These are phyloP conservation scores for Leucopsar rothschildi DNA, from an alignment of 2,113 vertebrate genomes.

Conservation along the genomic window DNA sequence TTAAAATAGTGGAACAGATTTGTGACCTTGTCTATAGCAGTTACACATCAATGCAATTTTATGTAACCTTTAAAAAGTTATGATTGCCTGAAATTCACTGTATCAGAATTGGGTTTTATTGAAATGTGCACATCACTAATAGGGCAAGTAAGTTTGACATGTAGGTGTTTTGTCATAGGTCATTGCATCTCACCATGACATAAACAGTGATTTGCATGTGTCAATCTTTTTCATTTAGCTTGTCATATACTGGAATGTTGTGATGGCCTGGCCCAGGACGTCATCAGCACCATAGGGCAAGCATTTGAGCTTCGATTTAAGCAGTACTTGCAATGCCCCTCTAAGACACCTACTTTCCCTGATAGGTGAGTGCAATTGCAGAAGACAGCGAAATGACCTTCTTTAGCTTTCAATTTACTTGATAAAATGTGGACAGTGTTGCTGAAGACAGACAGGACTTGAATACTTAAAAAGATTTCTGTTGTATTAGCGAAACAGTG, in stretches of 20 bases:
- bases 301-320: conserved; percentile 98
- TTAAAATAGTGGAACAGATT: background rate
- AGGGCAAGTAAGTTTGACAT: background rate
- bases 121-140: background rate
- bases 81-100: background rate
- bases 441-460: background rate
- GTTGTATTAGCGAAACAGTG: background rate
- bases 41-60: background rate
- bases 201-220: background rate
- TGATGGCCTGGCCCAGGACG: conserved; percentile 91
- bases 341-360: conserved; percentile 84
- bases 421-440: background rate
- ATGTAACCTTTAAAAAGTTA: background rate
- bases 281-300: conserved; percentile 95
- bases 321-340: conserved; percentile 91
- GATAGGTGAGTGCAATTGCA: conserved; percentile 78
- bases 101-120: background rate
- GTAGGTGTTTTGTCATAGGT: background rate
- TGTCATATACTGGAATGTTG: conserved; percentile 97
- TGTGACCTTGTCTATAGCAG: background rate
- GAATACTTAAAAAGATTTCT: background rate
- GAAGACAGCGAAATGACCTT: background rate
- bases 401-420: background rate
- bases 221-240: conserved; percentile 71
- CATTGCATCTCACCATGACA: background rate